phyloP scores from a whole-genome alignment of 1,140 invertebrate genomes.

The Drosophila paulistorum region DNA sequence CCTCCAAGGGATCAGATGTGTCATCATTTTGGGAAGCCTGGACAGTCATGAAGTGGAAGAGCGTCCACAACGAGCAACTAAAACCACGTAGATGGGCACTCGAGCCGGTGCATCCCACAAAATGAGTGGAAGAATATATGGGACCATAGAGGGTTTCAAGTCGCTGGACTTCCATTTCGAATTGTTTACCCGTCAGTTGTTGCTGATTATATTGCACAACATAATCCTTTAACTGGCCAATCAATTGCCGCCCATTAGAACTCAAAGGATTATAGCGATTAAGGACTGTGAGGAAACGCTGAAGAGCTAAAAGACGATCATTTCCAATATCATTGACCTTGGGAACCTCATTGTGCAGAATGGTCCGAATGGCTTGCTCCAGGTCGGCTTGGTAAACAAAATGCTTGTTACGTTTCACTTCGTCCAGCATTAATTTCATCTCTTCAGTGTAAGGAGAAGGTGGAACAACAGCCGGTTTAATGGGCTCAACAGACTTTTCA shows the following conservation, averaged over 20 bases:
- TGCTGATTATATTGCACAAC: conserved; percentile 63
- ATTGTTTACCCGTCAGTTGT: conserved; percentile 56
- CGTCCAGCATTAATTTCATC: conserved; percentile 33
- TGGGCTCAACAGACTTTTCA: background rate
- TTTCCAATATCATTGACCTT: conserved; percentile 87
- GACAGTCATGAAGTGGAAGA: conserved; percentile 97
- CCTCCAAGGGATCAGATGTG: conserved; percentile 85
- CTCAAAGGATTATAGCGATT: conserved; percentile 84
- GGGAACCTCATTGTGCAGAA: conserved; percentile 91
- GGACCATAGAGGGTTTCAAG: conserved; percentile 47
- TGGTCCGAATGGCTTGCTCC: conserved; percentile 91
- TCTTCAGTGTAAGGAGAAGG: background rate
- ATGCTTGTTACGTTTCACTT: conserved; percentile 73
- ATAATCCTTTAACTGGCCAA: conserved; percentile 83
- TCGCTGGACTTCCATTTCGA: conserved; percentile 61
- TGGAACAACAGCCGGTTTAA: background rate
- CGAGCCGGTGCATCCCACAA: conserved; percentile 87
- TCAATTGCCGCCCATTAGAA: conserved; percentile 86
- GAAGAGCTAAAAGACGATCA: conserved; percentile 88
- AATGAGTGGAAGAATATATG: conserved; percentile 67
- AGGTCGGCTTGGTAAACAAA: conserved; percentile 92
- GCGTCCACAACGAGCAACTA: conserved; percentile 96
- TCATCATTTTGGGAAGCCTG: conserved; percentile 86
- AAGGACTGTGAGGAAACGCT: conserved; percentile 89
- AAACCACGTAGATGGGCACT: conserved; percentile 91